Percentiles rank a stretch among this genome's conserved stretches.
phyloP scores from a whole-genome alignment of 2,888 invertebrate species.

The Andrena fulva region DNA sequence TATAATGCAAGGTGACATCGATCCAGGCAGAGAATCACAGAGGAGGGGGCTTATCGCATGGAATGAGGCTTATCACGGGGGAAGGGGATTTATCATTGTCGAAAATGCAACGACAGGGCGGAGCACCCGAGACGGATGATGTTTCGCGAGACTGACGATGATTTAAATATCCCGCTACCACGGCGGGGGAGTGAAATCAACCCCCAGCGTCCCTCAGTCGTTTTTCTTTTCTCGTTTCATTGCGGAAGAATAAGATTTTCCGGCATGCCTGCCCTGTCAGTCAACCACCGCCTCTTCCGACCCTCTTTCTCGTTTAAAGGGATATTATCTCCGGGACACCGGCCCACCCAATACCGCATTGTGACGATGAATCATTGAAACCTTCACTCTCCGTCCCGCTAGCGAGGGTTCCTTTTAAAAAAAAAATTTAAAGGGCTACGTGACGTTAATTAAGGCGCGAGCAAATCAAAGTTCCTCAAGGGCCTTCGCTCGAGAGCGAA shows the following conservation, averaged over 20 bases:
- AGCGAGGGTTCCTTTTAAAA: constrained; percentile 31
- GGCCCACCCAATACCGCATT: constrained; percentile 61
- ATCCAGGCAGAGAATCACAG: background rate
- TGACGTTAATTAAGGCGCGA: constrained; percentile 69
- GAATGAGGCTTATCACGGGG: constrained; percentile 52
- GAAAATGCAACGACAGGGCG: constrained; percentile 41
- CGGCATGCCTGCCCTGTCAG: constrained; percentile 56
- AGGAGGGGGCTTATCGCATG: constrained; percentile 62
- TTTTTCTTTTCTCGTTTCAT: constrained; percentile 52
- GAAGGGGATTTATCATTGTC: constrained; percentile 64
- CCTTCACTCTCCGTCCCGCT: constrained; percentile 39
- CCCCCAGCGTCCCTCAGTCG: constrained; percentile 38
- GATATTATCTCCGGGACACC: constrained; percentile 69
- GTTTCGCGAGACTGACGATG: constrained; percentile 64
- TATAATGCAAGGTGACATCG: constrained; percentile 16
- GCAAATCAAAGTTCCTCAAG: constrained; percentile 25
- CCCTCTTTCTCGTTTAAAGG: constrained; percentile 62
- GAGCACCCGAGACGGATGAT: constrained; percentile 51
- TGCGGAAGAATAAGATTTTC: constrained; percentile 70
- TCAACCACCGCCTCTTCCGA: constrained; percentile 54
- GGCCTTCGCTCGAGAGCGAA: constrained; percentile 10
- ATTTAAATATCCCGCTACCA: constrained; percentile 70
- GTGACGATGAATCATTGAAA: constrained; percentile 74
- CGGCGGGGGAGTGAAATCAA: constrained; percentile 17
- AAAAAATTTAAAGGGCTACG: constrained; percentile 58